Percentiles rank a stretch among this genome's conserved stretches.
phyloP scores from a whole-genome alignment of 2,797 vertebrate species.

The Cephalopachus bancanus region DNA sequence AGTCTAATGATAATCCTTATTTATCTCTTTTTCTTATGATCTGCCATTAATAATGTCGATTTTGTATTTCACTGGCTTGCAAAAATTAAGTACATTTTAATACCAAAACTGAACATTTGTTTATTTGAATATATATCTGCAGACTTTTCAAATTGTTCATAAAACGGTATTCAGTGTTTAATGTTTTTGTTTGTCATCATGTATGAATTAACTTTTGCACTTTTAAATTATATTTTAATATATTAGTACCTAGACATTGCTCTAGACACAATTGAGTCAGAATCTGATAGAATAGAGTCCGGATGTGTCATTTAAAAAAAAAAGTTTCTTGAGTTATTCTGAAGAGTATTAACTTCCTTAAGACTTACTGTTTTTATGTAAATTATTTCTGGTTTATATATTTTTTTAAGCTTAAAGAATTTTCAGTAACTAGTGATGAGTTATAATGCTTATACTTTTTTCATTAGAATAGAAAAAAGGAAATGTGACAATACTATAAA shows the following conservation, averaged over 20 bases:
- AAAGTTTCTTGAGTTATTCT: background rate
- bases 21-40: background rate
- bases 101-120: background rate
- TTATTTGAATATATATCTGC: background rate
- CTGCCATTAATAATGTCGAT: background rate
- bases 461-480: constrained; percentile 5
- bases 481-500: background rate
- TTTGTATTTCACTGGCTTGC: background rate
- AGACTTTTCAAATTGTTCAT: background rate
- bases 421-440: background rate
- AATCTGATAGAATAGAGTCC: background rate
- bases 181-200: background rate
- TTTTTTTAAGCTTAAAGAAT: background rate
- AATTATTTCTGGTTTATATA: background rate
- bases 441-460: background rate
- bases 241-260: background rate
- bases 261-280: background rate
- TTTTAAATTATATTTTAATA: background rate
- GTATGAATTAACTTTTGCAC: background rate
- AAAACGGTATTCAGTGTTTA: background rate
- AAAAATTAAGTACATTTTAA: background rate
- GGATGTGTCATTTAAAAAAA: background rate
- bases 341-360: background rate
- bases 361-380: background rate
- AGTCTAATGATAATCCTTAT: background rate